These are phyloP conservation scores for Intellagama lesueurii DNA, from an alignment of 2,797 vertebrate genomes.

Conservation along the genomic window DNA sequence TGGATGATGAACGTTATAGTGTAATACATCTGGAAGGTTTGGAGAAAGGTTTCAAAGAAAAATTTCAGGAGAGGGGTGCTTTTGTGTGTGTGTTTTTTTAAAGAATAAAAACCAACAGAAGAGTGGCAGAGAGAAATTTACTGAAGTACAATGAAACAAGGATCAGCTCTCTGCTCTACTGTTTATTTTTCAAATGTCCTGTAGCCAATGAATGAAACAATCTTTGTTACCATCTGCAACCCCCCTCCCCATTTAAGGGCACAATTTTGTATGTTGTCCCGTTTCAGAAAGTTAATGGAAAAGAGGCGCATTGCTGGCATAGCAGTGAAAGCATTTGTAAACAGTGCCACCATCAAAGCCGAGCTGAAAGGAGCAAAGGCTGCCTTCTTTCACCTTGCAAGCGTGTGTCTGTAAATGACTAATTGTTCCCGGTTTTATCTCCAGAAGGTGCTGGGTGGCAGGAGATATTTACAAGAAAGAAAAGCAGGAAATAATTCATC, in stretches of 20 bases:
- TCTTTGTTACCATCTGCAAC: constrained; percentile 70
- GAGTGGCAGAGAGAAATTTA: constrained; percentile 51
- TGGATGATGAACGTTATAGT: not conserved
- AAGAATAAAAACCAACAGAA: not conserved
- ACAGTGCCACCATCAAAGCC: constrained; percentile 76
- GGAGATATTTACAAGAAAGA: constrained; percentile 76
- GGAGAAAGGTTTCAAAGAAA: not conserved
- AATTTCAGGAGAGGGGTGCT: not conserved
- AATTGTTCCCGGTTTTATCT: constrained; percentile 77
- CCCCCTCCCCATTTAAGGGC: constrained; percentile 54
- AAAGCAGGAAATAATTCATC: constrained; percentile 79
- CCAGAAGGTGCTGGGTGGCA: constrained; percentile 74
- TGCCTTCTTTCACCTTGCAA: constrained; percentile 73
- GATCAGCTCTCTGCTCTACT: constrained; percentile 44
- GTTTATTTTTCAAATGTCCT: constrained; percentile 74
- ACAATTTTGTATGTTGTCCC: constrained; percentile 57
- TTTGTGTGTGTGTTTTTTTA: not conserved
- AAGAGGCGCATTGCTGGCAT: constrained; percentile 71
- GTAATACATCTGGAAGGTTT: not conserved
- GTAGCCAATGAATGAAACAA: constrained; percentile 70
- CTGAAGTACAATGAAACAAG: constrained; percentile 45
- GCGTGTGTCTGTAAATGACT: constrained; percentile 76
- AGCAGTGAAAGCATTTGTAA: constrained; percentile 76
- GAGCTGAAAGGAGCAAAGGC: constrained; percentile 60
- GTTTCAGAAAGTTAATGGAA: constrained; percentile 72